A percentile compares a stretch with the other conserved stretches of the same genome.
These are phyloP conservation scores for Sepiola atlantica DNA, from an alignment of 2,888 invertebrate genomes.

Conservation along the genomic window DNA sequence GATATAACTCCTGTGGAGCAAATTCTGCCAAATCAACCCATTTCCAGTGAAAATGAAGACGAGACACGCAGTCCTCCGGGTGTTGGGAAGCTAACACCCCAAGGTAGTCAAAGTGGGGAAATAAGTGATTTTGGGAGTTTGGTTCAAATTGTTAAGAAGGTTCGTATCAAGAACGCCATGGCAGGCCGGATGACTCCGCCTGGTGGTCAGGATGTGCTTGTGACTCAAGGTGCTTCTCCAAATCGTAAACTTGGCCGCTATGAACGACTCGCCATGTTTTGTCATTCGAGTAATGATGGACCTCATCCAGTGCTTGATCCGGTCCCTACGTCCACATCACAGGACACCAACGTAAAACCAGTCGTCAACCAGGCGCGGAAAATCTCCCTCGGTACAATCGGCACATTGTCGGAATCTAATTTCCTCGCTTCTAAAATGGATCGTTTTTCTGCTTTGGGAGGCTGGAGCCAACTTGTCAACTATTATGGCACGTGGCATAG, in stretches of 20 bases:
- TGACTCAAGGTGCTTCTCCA: constrained; percentile 48
- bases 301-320: background rate
- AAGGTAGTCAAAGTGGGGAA: background rate
- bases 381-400: constrained; percentile 59
- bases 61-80: background rate
- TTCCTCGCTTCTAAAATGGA: constrained; percentile 68
- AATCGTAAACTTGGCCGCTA: background rate
- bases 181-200: constrained; percentile 50
- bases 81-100: background rate
- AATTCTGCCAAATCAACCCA: background rate
- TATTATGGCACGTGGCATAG: constrained; percentile 66
- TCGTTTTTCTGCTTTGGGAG: constrained; percentile 66
- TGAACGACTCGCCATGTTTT: background rate
- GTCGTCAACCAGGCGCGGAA: constrained; percentile 50
- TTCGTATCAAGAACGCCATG: background rate
- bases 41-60: background rate
- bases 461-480: constrained; percentile 64
- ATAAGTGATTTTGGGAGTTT: background rate
- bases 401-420: constrained; percentile 64
- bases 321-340: background rate
- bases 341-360: background rate
- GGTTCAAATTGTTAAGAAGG: constrained; percentile 33
- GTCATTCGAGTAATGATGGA: constrained; percentile 34
- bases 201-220: constrained; percentile 56
- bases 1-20: background rate